Evolutionary conservation across 2,113 vertebrate genomes (phyloP), one percentile per base, ranked within the genome.

Genomic region (Canis aureus): DNA sequence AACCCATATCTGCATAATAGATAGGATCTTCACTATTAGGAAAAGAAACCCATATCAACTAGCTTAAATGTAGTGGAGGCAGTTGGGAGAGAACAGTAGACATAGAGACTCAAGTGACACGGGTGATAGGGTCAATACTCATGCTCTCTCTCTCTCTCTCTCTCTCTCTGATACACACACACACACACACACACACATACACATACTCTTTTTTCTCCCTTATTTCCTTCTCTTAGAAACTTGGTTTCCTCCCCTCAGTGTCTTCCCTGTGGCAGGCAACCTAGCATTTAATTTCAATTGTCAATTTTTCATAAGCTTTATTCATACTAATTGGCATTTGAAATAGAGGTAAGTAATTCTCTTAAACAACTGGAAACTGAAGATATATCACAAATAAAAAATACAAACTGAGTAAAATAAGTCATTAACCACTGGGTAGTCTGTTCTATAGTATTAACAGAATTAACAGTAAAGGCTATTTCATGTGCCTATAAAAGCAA

Each of bases 311-410:
- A 80, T 78, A 35, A 80, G 57, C 25, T 91, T 91, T 73, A 51
- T 59, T 93, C 25, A 38, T 76, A n/a, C 55, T 25, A 10, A 12
- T n/a, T 71, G 67, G 16, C 17, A 79, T 55, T 87, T 64, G 29
- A 89, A 94, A 84, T 35, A 80, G 43, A 51, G 17, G 64, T 74
- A 91, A 79, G 62, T 69, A 55, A 62, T 60, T 87, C 88, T 85
- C 59, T 94, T 82, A 92, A 71, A 23, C 76, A 32, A 23, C 22
- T 78, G 66, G n/a, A 92, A 91, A 81, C 74, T 38, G 27, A 87
- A 82, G 27, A 94, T 93, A 22, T 49, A 2, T 51, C 89, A 51
- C 67, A 89, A 81, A 69, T 91, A 35, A 69, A 85, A 96, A 95
- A 64, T 55, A 38, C 19, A 73, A 86, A 74, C 25, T 8, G 11